Evolutionary conservation across 2,888 invertebrate species (phyloP), one percentile per base, ranked within the genome.

Genomic region (Sinotaia quadrata): DNA sequence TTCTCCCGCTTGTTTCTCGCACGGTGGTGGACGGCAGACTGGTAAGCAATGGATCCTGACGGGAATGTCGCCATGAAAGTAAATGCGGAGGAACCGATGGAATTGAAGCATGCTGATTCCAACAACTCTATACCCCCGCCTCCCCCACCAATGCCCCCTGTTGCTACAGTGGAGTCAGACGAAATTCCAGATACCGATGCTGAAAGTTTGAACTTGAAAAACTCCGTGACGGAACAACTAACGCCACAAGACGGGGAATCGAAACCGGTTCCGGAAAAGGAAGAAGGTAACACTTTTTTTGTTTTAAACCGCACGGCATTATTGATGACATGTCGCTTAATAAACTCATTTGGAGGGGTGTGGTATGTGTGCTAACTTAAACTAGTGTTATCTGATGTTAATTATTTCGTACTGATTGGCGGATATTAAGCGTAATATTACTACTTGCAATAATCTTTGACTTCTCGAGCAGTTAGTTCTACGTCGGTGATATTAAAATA

Each of bases 71-170:
- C 41, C 15, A n/a, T 58, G 1, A n/a, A n/a, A n/a, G n/a, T n/a
- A n/a, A n/a, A 4, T 24, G 56, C 56, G 54, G 65, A 65, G 18
- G 54, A 52, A 12, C 41, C 41, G n/a, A 41, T 56, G 29, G 65
- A 65, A 1, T 56, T 65, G 18, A 65, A 47, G 24, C 56, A 65
- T 44, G 65, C 65, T 7, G 65, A 65, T 24, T 65, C 65, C 56
- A 65, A 44, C 65, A 65, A 65, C 65, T 65, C 65, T 24, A 65
- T 65, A 37, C 65, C 65, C 0, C 65, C 65, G 12, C 65, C 65
- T 18, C 65, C 65, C n/a, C 65, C 65, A 2, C 65, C 65, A 54
- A 54, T 65, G 33, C 63, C 63, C 41, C 63, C 63, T 1, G 54
- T 54, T n/a, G 65, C 65, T 34, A 65, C 56, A 12, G 65, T 56